phyloP scores from a whole-genome alignment of 2,113 vertebrate genomes.

The Calonectris borealis region DNA sequence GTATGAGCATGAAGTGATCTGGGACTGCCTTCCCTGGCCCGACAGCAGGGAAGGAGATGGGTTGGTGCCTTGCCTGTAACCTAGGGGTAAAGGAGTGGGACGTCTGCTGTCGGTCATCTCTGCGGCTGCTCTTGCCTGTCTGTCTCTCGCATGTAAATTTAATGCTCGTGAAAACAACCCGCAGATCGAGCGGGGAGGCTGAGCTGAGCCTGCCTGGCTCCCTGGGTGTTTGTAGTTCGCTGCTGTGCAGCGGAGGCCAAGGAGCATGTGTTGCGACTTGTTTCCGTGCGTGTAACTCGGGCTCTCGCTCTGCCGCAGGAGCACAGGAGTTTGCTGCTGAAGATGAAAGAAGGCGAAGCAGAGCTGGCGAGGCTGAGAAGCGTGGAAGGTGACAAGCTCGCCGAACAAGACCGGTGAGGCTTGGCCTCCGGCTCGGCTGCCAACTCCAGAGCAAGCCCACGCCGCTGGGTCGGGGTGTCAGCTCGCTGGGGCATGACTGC shows the following conservation, averaged over 20 bases:
- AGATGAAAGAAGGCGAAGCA: constrained; percentile 77
- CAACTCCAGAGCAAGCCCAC: neutral
- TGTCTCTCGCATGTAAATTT: neutral
- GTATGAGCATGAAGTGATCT: fast-evolving
- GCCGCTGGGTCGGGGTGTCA: neutral
- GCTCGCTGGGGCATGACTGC: constrained; percentile 18
- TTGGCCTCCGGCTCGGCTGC: neutral
- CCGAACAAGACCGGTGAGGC: constrained; percentile 81
- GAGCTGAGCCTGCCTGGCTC: neutral
- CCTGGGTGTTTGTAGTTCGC: neutral
- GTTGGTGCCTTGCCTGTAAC: neutral
- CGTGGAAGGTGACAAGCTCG: constrained; percentile 73
- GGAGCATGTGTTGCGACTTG: neutral
- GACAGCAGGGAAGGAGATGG: neutral
- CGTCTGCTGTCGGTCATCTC: neutral
- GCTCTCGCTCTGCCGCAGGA: constrained; percentile 70
- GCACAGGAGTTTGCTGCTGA: constrained; percentile 77
- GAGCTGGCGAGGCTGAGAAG: constrained; percentile 78
- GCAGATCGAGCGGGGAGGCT: neutral
- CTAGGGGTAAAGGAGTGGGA: neutral
- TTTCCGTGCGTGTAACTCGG: neutral
- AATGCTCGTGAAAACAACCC: neutral
- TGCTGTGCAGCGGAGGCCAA: neutral
- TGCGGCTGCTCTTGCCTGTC: neutral
- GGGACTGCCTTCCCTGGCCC: neutral